Evolutionary conservation across 2,888 invertebrate genomes (phyloP), one percentile per base, ranked within the genome.

Genomic region (Stramonita haemastoma): DNA sequence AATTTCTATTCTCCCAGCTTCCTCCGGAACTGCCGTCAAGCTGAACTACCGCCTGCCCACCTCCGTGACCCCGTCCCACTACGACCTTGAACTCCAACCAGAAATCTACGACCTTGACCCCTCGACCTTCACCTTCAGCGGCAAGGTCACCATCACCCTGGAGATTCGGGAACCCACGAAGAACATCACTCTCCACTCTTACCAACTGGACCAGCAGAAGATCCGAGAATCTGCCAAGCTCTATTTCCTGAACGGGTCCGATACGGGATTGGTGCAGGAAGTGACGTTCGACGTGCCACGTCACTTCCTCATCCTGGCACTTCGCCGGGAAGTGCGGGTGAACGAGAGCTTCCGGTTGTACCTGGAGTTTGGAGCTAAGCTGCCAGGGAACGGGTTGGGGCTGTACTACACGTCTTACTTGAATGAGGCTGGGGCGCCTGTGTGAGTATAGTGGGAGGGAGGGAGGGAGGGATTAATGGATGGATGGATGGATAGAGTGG

Each of bases 41-140:
- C 81, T 89, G 46, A 46, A 91, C 89, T 91, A 91, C 57, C 91
- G 92, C 17, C 90, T 94, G 0, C 94, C 94, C 13, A 90, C 91
- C 6, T 77, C 91, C 70, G 88, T 94, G 26, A 90, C 90, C 86
- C 95, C 95, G 2, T 56, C 90, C 15, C 90, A 92, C 73, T 95
- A 95, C 88, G 89, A 91, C 32, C 87, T 95, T 17, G 92, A 93
- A 79, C 89, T 95, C n/a, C 92, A 92, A 83, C 94, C 94, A 0
- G 91, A 94, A 79, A 94, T 95, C 46, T 94, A 95, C 88, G 91
- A 90, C 13, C 60, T 26, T 13, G 91, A 93, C 73, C 91, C 93
- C 8, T 22, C 56, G 19, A n/a, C 32, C 86, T 89, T 89, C 86
- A 86, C 86, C 34, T 89, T 89, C 89, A 86, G 87, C 83, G 91